Evolutionary conservation across 2,888 invertebrate genomes (phyloP).

Genomic region (Chaitophorus viminalis): DNA sequence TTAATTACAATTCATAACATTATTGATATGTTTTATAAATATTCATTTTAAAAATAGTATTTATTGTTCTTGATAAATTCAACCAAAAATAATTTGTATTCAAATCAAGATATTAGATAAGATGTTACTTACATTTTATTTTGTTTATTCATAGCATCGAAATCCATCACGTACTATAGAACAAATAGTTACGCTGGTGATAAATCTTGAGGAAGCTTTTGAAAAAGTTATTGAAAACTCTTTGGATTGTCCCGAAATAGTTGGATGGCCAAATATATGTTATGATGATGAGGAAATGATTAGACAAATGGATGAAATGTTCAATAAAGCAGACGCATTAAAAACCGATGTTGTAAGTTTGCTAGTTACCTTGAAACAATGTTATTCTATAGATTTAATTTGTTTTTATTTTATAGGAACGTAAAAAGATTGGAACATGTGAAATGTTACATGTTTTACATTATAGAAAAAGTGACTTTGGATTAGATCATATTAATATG

Average conservation of each 20-base stretch:
- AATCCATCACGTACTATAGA: not conserved
- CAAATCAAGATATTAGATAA: not conserved
- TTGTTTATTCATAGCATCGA: slow-evolving; percentile 35
- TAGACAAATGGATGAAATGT: not conserved
- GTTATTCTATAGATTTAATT: not conserved
- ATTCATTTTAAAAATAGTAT: no score
- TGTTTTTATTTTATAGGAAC: slow-evolving; percentile 19
- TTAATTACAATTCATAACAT: not conserved
- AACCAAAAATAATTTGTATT: not conserved
- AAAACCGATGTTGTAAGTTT: slow-evolving; percentile 28
- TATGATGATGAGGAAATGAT: not conserved
- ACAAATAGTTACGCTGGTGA: not conserved
- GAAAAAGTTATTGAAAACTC: not conserved
- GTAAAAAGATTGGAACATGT: not conserved
- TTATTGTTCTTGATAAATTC: no score
- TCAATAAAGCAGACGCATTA: not conserved
- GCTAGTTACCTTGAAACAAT: not conserved
- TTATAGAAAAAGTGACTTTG: slow-evolving; percentile 22
- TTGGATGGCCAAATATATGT: not conserved
- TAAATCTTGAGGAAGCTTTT: not conserved
- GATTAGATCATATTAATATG: not conserved
- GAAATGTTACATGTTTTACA: slow-evolving; percentile 3
- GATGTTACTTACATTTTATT: not conserved
- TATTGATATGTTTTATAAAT: no score
- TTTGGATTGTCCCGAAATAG: not conserved